Evolutionary conservation across 1,140 invertebrate species (phyloP), one percentile per base, ranked within the genome.

Genomic region (Brachionus manjavacas): DNA sequence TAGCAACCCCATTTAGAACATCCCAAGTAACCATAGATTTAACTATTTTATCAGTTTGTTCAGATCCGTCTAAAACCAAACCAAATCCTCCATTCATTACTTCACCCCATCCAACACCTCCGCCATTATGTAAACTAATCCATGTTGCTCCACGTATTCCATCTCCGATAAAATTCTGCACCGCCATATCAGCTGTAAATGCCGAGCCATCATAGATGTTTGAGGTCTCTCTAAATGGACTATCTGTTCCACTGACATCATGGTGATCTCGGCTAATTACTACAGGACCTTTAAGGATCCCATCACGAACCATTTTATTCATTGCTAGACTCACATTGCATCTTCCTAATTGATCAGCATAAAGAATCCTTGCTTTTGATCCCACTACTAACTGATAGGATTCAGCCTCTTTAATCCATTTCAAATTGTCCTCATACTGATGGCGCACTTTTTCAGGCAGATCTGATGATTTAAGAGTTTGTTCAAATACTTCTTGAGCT

Each of bases 41-140:
- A 6, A 92, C 91, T 83, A 89, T 88, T 23, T 87, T 84, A 31
- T 89, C 89, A 6, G 92, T 91, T 78, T 91, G 91, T 86, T 90
- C 86, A 6, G 89, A 88, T 28, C 93, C 93, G 88, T 93, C 92
- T n/a, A 93, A 87, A 1, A 93, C 88, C 35, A 93, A 86, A 28
- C 93, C 93, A 88, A 93, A 93, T 4, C 92, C 92, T 55, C 93
- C 93, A 87, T 93, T 93, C 7, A 93, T 92, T 0, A 92, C 93
- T 88, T 93, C 92, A 35, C 93, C 92, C 92, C 92, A 93, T 84
- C 93, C 92, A 43, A 92, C 92, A 23, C 92, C 92, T 20, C 93
- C 93, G 4, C 93, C 93, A 88, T 93, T 93, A 86, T 93, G 93
- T 9, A 93, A 86, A 14, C 92, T 91, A 9, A 93, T 92, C 93